Evolutionary conservation across 2,888 invertebrate species (phyloP).

Genomic region (Pollenia amentaria): DNA sequence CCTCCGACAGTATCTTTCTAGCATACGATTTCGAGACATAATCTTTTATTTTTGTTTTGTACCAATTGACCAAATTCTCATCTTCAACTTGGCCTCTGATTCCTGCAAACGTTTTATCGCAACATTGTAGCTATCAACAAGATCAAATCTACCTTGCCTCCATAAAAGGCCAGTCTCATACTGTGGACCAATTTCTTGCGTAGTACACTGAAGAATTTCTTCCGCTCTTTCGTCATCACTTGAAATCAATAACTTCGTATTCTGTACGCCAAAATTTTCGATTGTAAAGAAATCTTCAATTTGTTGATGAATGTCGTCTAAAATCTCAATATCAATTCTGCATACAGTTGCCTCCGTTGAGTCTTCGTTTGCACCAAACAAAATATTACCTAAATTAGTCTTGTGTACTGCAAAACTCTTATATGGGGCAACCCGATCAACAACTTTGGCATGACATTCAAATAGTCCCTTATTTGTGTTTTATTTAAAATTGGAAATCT

Average conservation of each 20-base stretch:
- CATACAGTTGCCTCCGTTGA: background rate
- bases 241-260: conserved; percentile 22
- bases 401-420: background rate
- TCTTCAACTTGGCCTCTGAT: conserved; percentile 45
- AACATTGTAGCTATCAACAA: conserved; percentile 47
- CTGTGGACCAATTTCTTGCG: conserved; percentile 26
- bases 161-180: conserved; percentile 50
- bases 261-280: conserved; percentile 47
- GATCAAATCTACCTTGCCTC: conserved; percentile 32
- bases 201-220: conserved; percentile 40
- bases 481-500: background rate
- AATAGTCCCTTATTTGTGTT: conserved; percentile 6
- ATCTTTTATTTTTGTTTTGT: background rate
- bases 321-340: conserved; percentile 7
- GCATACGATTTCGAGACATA: conserved; percentile 16
- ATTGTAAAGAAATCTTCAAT: conserved; percentile 39
- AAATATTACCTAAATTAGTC: conserved; percentile 1
- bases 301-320: conserved; percentile 29
- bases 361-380: conserved; percentile 1
- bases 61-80: conserved; percentile 30
- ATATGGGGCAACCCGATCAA: conserved; percentile 24
- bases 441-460: conserved; percentile 2
- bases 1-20: conserved; percentile 30
- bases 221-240: conserved; percentile 31
- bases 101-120: conserved; percentile 41